These are phyloP conservation scores for Hippocampus kuda DNA, from an alignment of 2,797 vertebrate genomes.

Conservation along the genomic window DNA sequence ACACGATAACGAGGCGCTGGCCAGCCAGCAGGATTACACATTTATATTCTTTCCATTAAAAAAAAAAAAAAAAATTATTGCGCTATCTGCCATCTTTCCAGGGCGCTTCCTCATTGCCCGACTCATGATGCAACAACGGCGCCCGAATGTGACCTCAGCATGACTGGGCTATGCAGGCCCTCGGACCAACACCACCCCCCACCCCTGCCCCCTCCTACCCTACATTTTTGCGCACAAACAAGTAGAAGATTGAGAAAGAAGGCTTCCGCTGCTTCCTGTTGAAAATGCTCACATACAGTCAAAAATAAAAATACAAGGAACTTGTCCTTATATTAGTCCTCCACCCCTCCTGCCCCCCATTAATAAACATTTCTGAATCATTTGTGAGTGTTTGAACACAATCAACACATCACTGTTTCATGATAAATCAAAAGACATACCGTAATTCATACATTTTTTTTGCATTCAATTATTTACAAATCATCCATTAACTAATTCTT, in stretches of 20 bases:
- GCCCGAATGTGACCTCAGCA: not conserved
- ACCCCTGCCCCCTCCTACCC: constrained; percentile 12
- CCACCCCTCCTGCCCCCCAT: too few species aligned
- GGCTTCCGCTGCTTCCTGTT: constrained; percentile 56
- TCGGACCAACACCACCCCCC: not conserved
- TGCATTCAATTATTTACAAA: too few species aligned
- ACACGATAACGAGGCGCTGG: not conserved
- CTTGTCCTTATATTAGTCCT: not conserved
- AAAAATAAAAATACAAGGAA: not conserved
- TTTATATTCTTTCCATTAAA: not conserved
- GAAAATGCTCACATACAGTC: not conserved
- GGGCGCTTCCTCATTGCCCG: not conserved
- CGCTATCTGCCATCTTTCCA: not conserved
- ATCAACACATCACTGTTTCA: too few species aligned
- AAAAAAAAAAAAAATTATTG: not conserved
- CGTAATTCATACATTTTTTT: too few species aligned
- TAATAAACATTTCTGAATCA: too few species aligned
- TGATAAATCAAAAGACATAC: too few species aligned
- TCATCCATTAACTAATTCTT: too few species aligned
- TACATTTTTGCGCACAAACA: constrained; percentile 34
- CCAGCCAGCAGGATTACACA: not conserved
- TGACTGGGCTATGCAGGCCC: not conserved
- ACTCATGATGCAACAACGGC: not conserved
- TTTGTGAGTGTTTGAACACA: too few species aligned
- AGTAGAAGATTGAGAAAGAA: constrained; percentile 59